A percentile compares a stretch with the other conserved stretches of the same genome.
Conservation (phyloP, 2,888 invertebrate species). For the Lomographa bimaculata region DNA sequence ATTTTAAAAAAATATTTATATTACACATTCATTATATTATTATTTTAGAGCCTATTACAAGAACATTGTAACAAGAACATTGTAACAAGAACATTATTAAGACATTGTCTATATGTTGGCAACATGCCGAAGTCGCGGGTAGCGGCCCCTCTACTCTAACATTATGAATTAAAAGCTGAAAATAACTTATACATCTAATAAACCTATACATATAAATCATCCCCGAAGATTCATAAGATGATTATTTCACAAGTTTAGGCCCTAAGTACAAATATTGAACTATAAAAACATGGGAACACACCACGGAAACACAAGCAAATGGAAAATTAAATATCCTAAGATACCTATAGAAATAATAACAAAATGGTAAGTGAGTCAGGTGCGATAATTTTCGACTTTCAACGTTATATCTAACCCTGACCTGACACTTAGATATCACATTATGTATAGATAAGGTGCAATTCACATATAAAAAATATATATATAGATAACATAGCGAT, state of each 20-base stretch:
- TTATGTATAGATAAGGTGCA: slow-evolving; percentile 9
- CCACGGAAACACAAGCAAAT: slow-evolving; percentile 46
- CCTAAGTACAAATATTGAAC: slow-evolving; percentile 68
- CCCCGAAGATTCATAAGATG: slow-evolving; percentile 50
- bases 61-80: no score
- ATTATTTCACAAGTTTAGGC: slow-evolving; percentile 61
- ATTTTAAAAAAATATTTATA: slow-evolving; percentile 82
- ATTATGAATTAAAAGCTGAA: slow-evolving; percentile 68
- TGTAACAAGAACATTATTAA: slow-evolving; percentile 72
- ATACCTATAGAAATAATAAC: slow-evolving; percentile 54
- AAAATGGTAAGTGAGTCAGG: slow-evolving; percentile 40
- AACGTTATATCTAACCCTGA: slow-evolving; percentile 10
- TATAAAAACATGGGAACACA: slow-evolving; percentile 53
- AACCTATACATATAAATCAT: slow-evolving; percentile 57
- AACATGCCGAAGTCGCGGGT: slow-evolving; percentile 35
- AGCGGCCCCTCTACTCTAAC: slow-evolving; percentile 42
- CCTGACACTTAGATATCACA: slow-evolving; percentile 12
- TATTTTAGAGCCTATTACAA: slow-evolving; percentile 70
- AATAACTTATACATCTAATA: slow-evolving; percentile 67
- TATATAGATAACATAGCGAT: slow-evolving; percentile 9
- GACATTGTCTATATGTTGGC: slow-evolving; percentile 55
- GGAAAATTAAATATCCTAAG: slow-evolving; percentile 50
- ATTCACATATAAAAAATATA: slow-evolving; percentile 14
- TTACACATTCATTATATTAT: slow-evolving; percentile 73
- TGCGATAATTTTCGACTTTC: slow-evolving; percentile 19